Percentiles rank a stretch among this genome's conserved stretches.
Conservation (phyloP, 2,113 vertebrate genomes). For the Bubo bubo region DNA sequence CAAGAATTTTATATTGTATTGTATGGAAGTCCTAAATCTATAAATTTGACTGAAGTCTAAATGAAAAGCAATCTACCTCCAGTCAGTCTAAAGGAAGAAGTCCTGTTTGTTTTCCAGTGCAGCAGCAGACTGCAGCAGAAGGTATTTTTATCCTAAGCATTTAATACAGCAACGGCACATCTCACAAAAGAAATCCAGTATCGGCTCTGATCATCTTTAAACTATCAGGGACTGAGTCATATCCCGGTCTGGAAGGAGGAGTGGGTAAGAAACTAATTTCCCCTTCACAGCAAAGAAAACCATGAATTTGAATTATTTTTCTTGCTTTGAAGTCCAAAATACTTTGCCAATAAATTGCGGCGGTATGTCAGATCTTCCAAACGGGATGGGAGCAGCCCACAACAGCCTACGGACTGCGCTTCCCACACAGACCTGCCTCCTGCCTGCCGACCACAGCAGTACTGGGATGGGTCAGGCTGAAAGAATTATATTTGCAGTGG, state of each 20-base stretch:
- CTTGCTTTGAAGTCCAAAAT: neutral
- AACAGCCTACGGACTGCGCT: neutral
- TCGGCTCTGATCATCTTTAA: neutral
- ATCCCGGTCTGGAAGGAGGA: neutral
- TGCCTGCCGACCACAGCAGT: neutral
- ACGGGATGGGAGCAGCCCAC: neutral
- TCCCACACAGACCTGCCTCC: neutral
- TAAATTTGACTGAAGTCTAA: neutral
- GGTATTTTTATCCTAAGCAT: slow-evolving; percentile 22
- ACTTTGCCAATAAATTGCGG: rapidly evolving
- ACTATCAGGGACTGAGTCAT: slow-evolving; percentile 4
- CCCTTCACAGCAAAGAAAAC: neutral
- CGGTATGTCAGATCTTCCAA: neutral
- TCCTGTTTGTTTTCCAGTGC: neutral
- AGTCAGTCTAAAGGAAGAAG: neutral
- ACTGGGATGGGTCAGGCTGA: rapidly evolving
- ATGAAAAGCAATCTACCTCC: neutral
- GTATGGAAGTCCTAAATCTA: neutral
- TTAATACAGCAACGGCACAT: neutral
- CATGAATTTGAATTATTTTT: neutral
- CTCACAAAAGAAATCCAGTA: neutral
- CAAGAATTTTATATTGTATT: neutral
- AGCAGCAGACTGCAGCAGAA: neutral
- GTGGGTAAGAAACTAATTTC: neutral
- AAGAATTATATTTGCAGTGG: neutral